Percentiles rank a stretch among this genome's conserved stretches.
phyloP scores from a whole-genome alignment of 2,113 vertebrate species.

The Aptenodytes patagonicus region DNA sequence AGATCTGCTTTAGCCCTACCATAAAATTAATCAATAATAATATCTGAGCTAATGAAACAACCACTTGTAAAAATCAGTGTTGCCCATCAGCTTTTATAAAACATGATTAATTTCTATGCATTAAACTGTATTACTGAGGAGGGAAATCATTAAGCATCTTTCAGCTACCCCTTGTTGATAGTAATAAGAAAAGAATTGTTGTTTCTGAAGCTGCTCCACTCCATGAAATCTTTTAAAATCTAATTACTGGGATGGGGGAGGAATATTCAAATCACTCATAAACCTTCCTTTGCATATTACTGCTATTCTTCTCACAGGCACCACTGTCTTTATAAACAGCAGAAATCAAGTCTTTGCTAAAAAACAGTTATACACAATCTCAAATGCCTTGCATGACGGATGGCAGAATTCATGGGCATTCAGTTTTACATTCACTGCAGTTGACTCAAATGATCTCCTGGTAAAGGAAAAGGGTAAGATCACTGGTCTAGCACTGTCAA shows the following conservation, averaged over 20 bases:
- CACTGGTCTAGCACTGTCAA: not conserved
- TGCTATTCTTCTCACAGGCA: not conserved
- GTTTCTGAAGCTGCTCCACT: not conserved
- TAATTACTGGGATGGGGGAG: not conserved
- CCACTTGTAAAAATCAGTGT: not conserved
- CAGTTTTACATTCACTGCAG: not conserved
- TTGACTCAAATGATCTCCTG: not conserved
- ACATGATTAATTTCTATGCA: not conserved
- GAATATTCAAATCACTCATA: not conserved
- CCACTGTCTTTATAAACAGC: not conserved
- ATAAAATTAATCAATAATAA: slow-evolving; percentile 30
- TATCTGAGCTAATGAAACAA: slow-evolving; percentile 22
- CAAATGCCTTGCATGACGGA: not conserved
- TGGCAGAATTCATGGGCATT: not conserved
- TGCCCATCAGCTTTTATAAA: not conserved
- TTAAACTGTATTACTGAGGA: not conserved
- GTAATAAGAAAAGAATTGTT: not conserved
- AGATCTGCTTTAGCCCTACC: not conserved
- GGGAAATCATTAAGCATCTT: not conserved
- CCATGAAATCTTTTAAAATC: not conserved
- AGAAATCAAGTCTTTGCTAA: not conserved
- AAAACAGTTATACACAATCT: not conserved
- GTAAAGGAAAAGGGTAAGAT: not conserved
- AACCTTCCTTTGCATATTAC: not conserved
- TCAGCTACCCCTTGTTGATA: not conserved